Evolutionary conservation across 1,140 invertebrate genomes (phyloP).

Genomic region (Pantala flavescens): DNA sequence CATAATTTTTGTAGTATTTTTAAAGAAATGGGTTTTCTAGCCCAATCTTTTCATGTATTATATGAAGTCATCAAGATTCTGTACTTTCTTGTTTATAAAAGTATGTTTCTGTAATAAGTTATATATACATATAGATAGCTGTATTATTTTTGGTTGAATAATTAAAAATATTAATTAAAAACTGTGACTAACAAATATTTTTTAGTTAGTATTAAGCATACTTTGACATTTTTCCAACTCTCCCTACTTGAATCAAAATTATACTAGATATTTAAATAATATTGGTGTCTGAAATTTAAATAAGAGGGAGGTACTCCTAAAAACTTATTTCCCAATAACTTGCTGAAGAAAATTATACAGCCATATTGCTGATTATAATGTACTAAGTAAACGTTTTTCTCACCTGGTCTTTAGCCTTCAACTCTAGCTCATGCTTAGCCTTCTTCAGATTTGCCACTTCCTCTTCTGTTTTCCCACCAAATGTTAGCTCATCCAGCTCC

Average conservation of each 20-base stretch:
- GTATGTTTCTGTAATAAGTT: not conserved
- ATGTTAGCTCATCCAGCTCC: conserved; percentile 75
- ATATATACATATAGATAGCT: not conserved
- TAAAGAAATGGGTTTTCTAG: not conserved
- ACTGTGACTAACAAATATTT: too few species aligned
- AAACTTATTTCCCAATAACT: too few species aligned
- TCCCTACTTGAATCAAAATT: too few species aligned
- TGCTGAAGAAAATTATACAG: too few species aligned
- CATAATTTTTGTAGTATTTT: not conserved
- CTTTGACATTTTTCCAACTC: too few species aligned
- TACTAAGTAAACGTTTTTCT: too few species aligned
- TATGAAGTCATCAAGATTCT: not conserved
- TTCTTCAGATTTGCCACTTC: conserved; percentile 72
- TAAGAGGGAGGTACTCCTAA: too few species aligned
- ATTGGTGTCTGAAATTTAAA: too few species aligned
- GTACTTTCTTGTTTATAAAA: not conserved
- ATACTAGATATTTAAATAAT: too few species aligned
- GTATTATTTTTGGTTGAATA: conserved; percentile 8
- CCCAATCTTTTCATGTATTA: not conserved
- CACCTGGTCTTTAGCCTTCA: conserved; percentile 70
- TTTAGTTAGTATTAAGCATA: too few species aligned
- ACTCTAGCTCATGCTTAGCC: conserved; percentile 77
- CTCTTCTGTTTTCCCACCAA: conserved; percentile 73
- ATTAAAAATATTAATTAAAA: not conserved
- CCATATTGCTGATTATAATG: too few species aligned